Base-by-base conservation (phyloP, 2,888 invertebrate species). In the Clanis bilineata region DNA sequence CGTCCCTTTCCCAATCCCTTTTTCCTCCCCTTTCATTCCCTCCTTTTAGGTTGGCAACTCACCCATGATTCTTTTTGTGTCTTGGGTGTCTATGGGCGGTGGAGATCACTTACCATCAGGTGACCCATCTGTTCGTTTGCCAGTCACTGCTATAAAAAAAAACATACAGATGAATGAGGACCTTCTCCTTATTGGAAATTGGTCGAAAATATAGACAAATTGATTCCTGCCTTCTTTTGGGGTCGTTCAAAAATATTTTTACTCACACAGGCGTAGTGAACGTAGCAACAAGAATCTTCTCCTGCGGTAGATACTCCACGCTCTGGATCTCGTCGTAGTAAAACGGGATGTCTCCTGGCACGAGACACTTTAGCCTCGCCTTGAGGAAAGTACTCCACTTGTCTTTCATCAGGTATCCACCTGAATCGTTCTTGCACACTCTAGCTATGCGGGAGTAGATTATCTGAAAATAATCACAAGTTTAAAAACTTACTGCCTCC, bases 381-480 rank as follows among this genome's bases (percentile, higher is more conserved):
- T 98, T 98, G 15, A 96, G 90, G 82, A 97, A 98, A 0, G 97
- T 97, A n/a, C 97, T 96, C 98, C 98, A 98, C 68, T 95, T 96
- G 70, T 97, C 96, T 69, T 95, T 95, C 80, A 96, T 93, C 61
- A 95, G 90, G 70, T 95, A 94, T 3, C 96, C 96, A n/a, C 96
- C 97, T 2, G 93, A 92, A 80, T 98, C 98, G 77, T 96, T 96
- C 88, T 98, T 98, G 82, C 98, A 98, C 2, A 98, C 96, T 57
- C 98, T 93, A 0, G 97, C 98, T 60, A 98, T 97, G 67, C 98
- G 94, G 1, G 98, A 98, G 86, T 97, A 98, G 39, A 98, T 94
- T 72, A 94, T 95, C 97, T 97, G 86, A 57, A 88, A 84, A 63
- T 65, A 39, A 59, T 28, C 22, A 59, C 15, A 21, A 2, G 21